Evolutionary conservation across 2,113 vertebrate species (phyloP).

Genomic region (Hiodon alosoides): DNA sequence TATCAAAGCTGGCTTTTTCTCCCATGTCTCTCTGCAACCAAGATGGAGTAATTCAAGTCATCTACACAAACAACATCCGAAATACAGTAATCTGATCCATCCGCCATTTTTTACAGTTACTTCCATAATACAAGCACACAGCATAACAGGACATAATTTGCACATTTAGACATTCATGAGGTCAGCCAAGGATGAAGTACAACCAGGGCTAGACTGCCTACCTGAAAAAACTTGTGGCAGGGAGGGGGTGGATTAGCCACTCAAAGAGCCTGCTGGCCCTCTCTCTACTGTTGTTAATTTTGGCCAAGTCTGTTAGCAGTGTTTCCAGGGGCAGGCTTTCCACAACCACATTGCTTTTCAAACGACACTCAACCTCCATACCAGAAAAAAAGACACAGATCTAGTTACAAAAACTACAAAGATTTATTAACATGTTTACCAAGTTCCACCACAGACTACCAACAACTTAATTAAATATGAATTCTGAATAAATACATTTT

Average conservation of each 20-base stretch:
- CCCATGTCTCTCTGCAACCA: slow-evolving; percentile 73
- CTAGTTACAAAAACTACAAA: not conserved
- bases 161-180: no score
- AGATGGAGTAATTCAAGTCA: slow-evolving; percentile 12
- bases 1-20: slow-evolving; percentile 79
- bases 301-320: slow-evolving; percentile 62
- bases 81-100: not conserved
- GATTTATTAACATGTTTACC: not conserved
- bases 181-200: no score
- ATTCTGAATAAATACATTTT: not conserved
- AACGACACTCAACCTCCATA: slow-evolving; percentile 24
- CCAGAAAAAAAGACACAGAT: not conserved
- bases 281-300: slow-evolving; percentile 75
- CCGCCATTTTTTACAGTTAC: not conserved
- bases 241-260: slow-evolving; percentile 78
- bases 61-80: not conserved
- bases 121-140: no score
- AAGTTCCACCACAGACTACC: not conserved
- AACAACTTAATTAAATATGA: not conserved
- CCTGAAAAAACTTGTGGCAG: slow-evolving; percentile 68
- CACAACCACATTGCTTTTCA: slow-evolving; percentile 12
- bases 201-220: slow-evolving; percentile 27
- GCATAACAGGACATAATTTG: no score
- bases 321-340: slow-evolving; percentile 40
- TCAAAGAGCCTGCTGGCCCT: slow-evolving; percentile 76